A percentile compares a stretch with the other conserved stretches of the same genome.
Conservation (phyloP, 2,113 vertebrate species). For the Cephalopterus ornatus region DNA sequence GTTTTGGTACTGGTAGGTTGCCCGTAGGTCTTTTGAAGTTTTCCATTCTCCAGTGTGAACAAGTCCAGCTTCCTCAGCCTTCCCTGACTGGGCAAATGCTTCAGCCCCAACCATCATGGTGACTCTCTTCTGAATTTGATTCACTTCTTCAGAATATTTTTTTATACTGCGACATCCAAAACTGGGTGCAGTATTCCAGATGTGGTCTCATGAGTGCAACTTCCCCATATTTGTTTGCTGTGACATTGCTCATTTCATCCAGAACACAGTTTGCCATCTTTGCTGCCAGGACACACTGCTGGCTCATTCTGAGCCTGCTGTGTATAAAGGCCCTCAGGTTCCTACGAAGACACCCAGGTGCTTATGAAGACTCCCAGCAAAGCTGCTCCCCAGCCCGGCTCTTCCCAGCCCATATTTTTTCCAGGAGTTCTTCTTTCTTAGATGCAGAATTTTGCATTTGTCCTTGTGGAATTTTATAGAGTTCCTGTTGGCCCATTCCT, state of each 20-base stretch:
- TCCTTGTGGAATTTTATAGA: neutral
- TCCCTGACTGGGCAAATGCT: neutral
- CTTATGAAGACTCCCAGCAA: neutral
- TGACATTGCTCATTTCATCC: neutral
- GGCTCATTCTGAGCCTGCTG: neutral
- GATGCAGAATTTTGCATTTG: neutral
- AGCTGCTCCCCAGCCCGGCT: neutral
- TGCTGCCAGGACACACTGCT: neutral
- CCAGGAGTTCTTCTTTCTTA: neutral
- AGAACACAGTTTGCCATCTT: rapidly evolving
- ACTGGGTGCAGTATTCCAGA: neutral
- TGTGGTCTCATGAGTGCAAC: neutral
- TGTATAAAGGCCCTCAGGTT: neutral
- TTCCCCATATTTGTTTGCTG: neutral
- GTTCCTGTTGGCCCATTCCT: neutral
- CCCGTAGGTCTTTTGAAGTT: neutral
- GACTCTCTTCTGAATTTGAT: neutral
- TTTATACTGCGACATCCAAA: neutral
- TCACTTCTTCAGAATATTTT: neutral
- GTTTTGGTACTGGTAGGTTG: neutral
- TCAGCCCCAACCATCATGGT: neutral
- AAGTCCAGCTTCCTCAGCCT: neutral
- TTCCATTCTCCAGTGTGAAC: neutral
- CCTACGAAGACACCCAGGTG: neutral
- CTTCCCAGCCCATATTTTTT: neutral